Evolutionary conservation across 1,140 invertebrate genomes (phyloP).

Genomic region (Amyelois transitella): DNA sequence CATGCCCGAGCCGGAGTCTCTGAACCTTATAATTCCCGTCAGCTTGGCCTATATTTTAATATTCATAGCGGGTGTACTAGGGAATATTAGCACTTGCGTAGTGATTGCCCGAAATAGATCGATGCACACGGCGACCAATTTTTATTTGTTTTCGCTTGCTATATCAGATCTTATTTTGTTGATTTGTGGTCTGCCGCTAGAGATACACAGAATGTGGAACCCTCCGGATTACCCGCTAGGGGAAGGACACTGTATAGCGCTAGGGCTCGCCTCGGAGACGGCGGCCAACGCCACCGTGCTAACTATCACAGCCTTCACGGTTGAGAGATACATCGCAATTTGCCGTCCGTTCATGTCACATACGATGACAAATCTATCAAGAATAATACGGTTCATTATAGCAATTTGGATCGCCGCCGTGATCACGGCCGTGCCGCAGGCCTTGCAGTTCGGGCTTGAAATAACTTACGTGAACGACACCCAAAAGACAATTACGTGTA

Average conservation of each 20-base stretch:
- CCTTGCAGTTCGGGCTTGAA: slow-evolving; percentile 83
- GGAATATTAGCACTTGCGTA: slow-evolving; percentile 89
- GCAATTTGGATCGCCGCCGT: slow-evolving; percentile 83
- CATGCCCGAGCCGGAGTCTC: slow-evolving; percentile 61
- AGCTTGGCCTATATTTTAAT: slow-evolving; percentile 85
- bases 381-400: slow-evolving; percentile 82
- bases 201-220: slow-evolving; percentile 87
- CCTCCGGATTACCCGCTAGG: slow-evolving; percentile 85
- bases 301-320: slow-evolving; percentile 96
- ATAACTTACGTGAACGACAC: slow-evolving; percentile 68
- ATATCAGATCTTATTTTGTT: slow-evolving; percentile 91
- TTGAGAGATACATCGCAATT: slow-evolving; percentile 96
- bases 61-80: slow-evolving; percentile 86
- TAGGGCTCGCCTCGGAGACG: slow-evolving; percentile 86
- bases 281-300: slow-evolving; percentile 92
- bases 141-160: slow-evolving; percentile 90
- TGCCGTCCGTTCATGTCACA: slow-evolving; percentile 93
- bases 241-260: slow-evolving; percentile 83
- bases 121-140: slow-evolving; percentile 91
- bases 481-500: slow-evolving; percentile 69
- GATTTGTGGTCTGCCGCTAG: slow-evolving; percentile 83
- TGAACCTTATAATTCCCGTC: slow-evolving; percentile 77
- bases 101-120: slow-evolving; percentile 87
- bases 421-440: slow-evolving; percentile 86
- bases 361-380: slow-evolving; percentile 86